These are phyloP conservation scores for Volucella inflata DNA, from an alignment of 2,888 invertebrate genomes.

Conservation along the genomic window DNA sequence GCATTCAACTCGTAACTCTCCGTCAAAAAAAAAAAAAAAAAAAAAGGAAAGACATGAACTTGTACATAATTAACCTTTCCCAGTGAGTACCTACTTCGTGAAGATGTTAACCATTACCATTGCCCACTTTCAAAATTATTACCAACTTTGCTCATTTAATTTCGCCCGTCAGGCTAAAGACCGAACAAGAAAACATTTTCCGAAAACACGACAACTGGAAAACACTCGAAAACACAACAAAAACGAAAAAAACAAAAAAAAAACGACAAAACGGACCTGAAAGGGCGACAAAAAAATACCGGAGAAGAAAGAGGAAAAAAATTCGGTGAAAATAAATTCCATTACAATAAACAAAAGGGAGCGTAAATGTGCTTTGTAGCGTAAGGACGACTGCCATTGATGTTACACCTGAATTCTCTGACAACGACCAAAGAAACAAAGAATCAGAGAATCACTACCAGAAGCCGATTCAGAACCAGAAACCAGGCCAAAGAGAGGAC, in stretches of 20 bases:
- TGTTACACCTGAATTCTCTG: conserved; percentile 52
- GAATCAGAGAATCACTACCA: background rate
- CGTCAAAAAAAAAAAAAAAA: no score
- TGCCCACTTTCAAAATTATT: conserved; percentile 48
- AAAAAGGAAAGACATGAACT: background rate
- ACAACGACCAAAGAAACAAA: conserved; percentile 9
- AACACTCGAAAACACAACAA: background rate
- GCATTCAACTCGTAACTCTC: no score
- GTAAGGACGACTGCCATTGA: conserved; percentile 39
- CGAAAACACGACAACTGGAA: background rate
- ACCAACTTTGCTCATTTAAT: conserved; percentile 38
- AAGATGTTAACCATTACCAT: conserved; percentile 4
- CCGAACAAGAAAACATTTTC: background rate
- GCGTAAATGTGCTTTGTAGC: conserved; percentile 48
- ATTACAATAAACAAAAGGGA: conserved; percentile 49
- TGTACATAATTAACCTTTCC: conserved; percentile 47
- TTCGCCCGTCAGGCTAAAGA: conserved; percentile 2
- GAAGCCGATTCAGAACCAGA: background rate
- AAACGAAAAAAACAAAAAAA: background rate
- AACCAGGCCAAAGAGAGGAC: background rate
- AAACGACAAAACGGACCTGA: background rate
- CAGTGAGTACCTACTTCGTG: background rate
- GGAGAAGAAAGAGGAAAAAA: background rate
- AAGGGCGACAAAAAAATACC: background rate
- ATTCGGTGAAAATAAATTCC: conserved; percentile 36